Evolutionary conservation across 2,888 invertebrate species (phyloP), one percentile per base, ranked within the genome.

Genomic region (Thera britannica): DNA sequence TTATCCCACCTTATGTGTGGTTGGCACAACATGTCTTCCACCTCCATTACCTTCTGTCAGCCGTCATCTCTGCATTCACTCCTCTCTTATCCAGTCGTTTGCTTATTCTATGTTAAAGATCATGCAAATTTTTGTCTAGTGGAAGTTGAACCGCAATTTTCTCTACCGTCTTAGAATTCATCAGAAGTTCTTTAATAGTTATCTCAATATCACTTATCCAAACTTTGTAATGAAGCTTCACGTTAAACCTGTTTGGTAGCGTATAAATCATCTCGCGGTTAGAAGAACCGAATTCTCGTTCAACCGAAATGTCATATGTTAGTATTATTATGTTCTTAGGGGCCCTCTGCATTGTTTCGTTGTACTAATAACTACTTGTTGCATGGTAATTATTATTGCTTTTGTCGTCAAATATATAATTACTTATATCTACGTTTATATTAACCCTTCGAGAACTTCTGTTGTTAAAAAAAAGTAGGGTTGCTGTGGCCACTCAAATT

Each of bases 221-320:
- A 65, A 65, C 65, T 65, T 62, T 51, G 57, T 68, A 68, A 62
- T 73, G 62, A 72, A 70, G 65, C 71, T 69, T 68, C 71, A 67
- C 49, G 54, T 48, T 44, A 68, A 82, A 79, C 78, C 67, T 76
- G 78, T 77, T 73, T 56, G 58, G 65, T 48, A 59, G 64, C 65
- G 60, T 74, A 73, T 78, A 76, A 76, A 78, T 82, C 78, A 79
- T 75, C 73, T 36, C 54, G 72, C 66, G 73, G 74, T 73, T 57
- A 68, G 64, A 62, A 64, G 66, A 68, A 68, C 69, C 57, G 57
- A 73, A 75, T 76, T 75, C 77, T 76, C 77, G 72, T 72, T 68
- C 76, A 77, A 77, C 79, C 79, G 76, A 85, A 84, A 84, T 84
- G 82, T 85, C 83, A 79, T 75, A 76, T 78, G 72, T 84, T 49